A percentile compares a stretch with the other conserved stretches of the same genome.
Evolutionary conservation across 2,888 invertebrate species (phyloP).

Genomic region (Archips xylosteana): DNA sequence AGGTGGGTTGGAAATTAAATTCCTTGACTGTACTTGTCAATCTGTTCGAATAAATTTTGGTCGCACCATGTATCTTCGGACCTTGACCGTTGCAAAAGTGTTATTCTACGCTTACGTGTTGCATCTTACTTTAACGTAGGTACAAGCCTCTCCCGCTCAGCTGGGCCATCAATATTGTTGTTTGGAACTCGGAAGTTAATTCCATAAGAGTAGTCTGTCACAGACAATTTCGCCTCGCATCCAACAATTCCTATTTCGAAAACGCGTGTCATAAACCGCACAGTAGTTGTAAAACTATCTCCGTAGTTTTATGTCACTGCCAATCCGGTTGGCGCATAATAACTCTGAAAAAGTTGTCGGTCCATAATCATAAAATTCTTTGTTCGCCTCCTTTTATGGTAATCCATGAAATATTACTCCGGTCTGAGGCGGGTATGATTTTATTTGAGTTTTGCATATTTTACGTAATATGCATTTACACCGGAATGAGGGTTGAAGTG

Average conservation of each 20-base stretch:
- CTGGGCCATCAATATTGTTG: neutral
- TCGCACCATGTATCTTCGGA: neutral
- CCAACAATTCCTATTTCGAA: constrained; percentile 31
- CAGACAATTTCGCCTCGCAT: constrained; percentile 22
- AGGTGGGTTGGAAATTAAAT: too few relatives aligned
- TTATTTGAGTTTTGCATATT: constrained; percentile 47
- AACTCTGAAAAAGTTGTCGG: constrained; percentile 55
- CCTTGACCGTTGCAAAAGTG: neutral
- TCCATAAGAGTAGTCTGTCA: constrained; percentile 24
- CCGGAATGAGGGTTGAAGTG: constrained; percentile 38
- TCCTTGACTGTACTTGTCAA: too few relatives aligned
- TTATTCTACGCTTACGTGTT: neutral
- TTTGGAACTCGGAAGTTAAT: constrained; percentile 2
- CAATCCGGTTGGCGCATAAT: constrained; percentile 56
- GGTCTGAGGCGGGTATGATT: constrained; percentile 43
- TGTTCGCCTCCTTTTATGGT: constrained; percentile 52
- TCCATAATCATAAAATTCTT: constrained; percentile 58
- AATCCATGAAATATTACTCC: constrained; percentile 48
- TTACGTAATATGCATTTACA: constrained; percentile 44
- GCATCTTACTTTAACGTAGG: neutral
- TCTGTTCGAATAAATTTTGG: neutral
- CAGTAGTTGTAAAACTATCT: constrained; percentile 41
- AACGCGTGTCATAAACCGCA: constrained; percentile 34
- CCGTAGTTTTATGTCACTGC: constrained; percentile 52
- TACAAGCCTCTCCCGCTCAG: neutral